Evolutionary conservation across 2,113 vertebrate genomes (phyloP), one percentile per base, ranked within the genome.

Genomic region (Danionella cerebrum): DNA sequence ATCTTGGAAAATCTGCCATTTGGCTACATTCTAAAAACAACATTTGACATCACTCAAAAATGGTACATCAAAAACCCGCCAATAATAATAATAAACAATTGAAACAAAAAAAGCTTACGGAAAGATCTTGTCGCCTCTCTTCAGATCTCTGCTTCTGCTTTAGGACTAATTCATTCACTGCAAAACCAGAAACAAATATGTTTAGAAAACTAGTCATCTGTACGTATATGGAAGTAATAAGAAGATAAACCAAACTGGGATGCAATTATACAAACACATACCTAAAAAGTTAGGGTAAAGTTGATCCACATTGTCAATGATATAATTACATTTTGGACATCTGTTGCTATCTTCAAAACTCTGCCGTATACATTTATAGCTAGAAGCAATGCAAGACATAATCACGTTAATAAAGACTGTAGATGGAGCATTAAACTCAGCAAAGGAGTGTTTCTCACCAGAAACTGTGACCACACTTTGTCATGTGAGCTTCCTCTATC

Each of bases 401-500:
- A 19, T 9, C 12, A 6, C 3, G 18, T 31, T 1, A 31, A 19
- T 6, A 21, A 36, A 21, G 16, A 0, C 5, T 31, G 6, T 6
- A 27, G 31, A 25, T 19, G 4, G 2, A n/a, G 1, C 9, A 29
- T 2, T 1, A 25, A 44, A 53, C 41, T 53, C 25, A 57, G 29
- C 42, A 22, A 64, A 48, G 18, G 33, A 64, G 11, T 9, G 19
- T 7, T 48, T 50, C 89, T 95, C 86, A 99, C 96, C 96, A 99
- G 81, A 99, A 99, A 83, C 96, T 99, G 87, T 99, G 96, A 27
- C 96, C 96, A 83, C 96, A 99, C 87, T 99, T 99, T 0, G 96
- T 99, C 95, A 99, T 98, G 78, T 99, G 94, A 9, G 96, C 96
- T 83, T 97, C 96, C 67, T 99, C 96, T 44, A 99, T 99, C 95